Evolutionary conservation across 2,113 vertebrate genomes (phyloP).

Genomic region (Eptatretus burgeri): DNA sequence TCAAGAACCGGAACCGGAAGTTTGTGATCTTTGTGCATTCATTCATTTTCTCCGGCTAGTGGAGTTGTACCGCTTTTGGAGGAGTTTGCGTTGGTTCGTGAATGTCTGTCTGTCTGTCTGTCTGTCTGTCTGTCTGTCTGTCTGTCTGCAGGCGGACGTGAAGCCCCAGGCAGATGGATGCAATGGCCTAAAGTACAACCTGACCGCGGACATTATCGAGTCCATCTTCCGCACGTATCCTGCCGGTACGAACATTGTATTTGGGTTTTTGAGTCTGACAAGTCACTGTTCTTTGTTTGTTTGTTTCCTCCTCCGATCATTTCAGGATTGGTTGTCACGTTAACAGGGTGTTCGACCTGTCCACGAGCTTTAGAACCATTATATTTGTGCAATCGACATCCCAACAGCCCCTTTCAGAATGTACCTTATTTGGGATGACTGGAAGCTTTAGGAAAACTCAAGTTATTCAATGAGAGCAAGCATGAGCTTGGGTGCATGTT

Average conservation of each 20-base stretch:
- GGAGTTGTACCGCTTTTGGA: neutral
- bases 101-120: neutral
- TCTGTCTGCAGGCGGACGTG: conserved; percentile 49
- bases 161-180: conserved; percentile 88
- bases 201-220: conserved; percentile 87
- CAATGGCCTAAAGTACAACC: conserved; percentile 78
- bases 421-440: neutral
- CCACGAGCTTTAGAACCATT: too few species aligned
- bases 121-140: neutral
- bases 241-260: conserved; percentile 28
- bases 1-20: too few species aligned
- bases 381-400: too few species aligned
- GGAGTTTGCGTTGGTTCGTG: neutral
- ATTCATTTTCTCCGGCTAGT: neutral
- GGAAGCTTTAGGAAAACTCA: neutral
- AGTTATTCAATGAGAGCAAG: too few species aligned
- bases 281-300: too few species aligned
- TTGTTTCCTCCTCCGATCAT: too few species aligned
- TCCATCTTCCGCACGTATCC: conserved; percentile 96
- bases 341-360: neutral
- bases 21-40: neutral
- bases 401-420: neutral
- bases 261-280: too few species aligned
- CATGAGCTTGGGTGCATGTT: too few species aligned
- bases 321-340: too few species aligned